Conservation (phyloP, 2,888 invertebrate genomes). For the Lasius fuliginosus region DNA sequence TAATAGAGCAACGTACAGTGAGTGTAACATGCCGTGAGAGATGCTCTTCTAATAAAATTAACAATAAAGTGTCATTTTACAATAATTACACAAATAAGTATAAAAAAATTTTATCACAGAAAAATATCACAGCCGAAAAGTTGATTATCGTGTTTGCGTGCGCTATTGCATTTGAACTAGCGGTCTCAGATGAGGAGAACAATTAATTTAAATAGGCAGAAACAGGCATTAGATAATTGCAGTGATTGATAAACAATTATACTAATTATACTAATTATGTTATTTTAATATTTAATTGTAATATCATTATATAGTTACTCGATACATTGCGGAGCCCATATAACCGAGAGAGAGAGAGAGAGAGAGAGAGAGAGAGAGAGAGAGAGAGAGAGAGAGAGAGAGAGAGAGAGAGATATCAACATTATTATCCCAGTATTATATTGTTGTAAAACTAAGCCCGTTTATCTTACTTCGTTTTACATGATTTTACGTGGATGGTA, state of each 20-base stretch:
- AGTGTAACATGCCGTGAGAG: not conserved
- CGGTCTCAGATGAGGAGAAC: no score
- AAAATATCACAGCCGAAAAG: not conserved
- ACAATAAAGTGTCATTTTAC: not conserved
- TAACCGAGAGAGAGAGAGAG: not conserved
- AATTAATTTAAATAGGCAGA: not conserved
- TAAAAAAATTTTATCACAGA: not conserved
- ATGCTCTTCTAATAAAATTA: not conserved
- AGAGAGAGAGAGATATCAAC: not conserved
- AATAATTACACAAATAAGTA: not conserved
- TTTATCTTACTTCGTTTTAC: not conserved
- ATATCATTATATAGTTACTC: not conserved
- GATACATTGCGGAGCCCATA: not conserved
- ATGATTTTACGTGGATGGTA: not conserved
- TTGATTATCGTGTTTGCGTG: not conserved
- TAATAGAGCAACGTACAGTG: not conserved
- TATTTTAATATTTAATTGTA: not conserved
- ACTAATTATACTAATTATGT: not conserved
- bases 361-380: not conserved
- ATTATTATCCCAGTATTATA: not conserved
- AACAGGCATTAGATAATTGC: not conserved
- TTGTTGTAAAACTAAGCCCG: not conserved
- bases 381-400: not conserved
- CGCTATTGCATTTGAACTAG: not conserved
- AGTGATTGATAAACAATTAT: not conserved